Percentiles rank a stretch among this genome's conserved stretches.
Evolutionary conservation across 2,113 vertebrate species (phyloP).

Genomic region (Oreochromis niloticus): DNA sequence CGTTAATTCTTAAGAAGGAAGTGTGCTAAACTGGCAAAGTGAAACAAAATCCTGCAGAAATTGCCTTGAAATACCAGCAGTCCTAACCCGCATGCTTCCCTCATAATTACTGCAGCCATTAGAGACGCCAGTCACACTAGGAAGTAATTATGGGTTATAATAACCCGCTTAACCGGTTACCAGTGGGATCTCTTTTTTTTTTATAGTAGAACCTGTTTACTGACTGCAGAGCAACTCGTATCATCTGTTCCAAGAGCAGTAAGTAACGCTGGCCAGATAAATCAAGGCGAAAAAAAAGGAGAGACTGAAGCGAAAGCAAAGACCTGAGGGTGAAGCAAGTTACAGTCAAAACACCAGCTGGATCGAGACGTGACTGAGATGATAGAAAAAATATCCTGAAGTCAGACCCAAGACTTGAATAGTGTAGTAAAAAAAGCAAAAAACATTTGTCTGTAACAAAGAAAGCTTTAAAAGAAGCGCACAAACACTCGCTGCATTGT

Average conservation of each 20-base stretch:
- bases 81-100: neutral
- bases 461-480: neutral
- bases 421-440: neutral
- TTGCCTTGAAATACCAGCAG: neutral
- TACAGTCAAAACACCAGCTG: neutral
- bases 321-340: neutral
- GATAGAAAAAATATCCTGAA: neutral
- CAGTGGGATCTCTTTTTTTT: neutral
- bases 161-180: neutral
- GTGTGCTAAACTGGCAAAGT: neutral
- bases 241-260: neutral
- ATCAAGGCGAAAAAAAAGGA: neutral
- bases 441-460: neutral
- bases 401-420: neutral
- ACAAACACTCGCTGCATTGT: neutral
- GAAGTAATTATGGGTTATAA: neutral
- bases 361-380: neutral
- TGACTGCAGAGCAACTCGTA: neutral
- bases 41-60: neutral
- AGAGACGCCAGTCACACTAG: neutral
- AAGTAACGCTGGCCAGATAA: neutral
- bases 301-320: neutral
- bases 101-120: neutral
- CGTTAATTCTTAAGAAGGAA: neutral
- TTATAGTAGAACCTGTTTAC: neutral